Conservation (phyloP, 2,113 vertebrate genomes). For the Stercorarius parasiticus region DNA sequence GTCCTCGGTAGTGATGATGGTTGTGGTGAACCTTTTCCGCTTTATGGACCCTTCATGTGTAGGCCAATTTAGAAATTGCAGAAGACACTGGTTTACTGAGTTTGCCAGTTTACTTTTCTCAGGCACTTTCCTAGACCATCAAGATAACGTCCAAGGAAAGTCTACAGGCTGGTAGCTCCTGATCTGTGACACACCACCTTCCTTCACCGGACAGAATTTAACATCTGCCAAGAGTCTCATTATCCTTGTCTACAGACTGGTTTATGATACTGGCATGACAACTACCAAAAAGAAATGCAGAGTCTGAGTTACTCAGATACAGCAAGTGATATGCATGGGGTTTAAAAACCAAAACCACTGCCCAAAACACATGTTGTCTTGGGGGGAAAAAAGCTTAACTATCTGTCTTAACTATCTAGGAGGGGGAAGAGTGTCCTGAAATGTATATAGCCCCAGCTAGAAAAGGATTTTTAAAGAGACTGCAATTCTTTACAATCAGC, state of each 20-base stretch:
- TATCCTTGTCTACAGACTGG: not conserved
- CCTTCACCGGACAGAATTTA: not conserved
- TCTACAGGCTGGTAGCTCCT: not conserved
- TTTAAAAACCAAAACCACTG: not conserved
- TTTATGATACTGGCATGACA: not conserved
- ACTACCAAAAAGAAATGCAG: not conserved
- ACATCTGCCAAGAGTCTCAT: not conserved
- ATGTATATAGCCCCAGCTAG: not conserved
- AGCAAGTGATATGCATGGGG: fast-evolving
- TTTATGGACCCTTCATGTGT: not conserved
- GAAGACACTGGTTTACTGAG: not conserved
- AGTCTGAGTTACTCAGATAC: not conserved
- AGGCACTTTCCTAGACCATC: not conserved
- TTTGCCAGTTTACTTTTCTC: not conserved
- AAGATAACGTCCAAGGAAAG: not conserved
- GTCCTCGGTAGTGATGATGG: not conserved
- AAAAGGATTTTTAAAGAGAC: not conserved
- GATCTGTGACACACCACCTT: not conserved
- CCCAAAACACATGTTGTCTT: not conserved
- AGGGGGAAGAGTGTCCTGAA: not conserved
- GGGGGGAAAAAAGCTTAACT: not conserved
- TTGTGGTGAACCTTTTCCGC: not conserved
- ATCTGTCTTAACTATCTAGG: not conserved
- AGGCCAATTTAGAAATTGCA: not conserved
- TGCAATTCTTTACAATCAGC: not conserved